These are phyloP conservation scores for Apamea anceps DNA, from an alignment of 2,888 invertebrate genomes.

Conservation along the genomic window DNA sequence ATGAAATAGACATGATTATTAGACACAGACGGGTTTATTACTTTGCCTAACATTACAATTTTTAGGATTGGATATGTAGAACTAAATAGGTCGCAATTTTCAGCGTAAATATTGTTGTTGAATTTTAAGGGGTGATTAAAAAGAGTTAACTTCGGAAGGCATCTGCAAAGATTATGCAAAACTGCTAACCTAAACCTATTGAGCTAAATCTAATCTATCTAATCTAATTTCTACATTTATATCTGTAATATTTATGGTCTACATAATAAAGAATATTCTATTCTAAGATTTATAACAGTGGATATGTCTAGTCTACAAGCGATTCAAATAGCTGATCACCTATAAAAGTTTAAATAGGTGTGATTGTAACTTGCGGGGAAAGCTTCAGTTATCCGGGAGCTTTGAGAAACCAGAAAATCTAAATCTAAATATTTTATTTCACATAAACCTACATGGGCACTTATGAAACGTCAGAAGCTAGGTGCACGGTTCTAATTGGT, in stretches of 20 bases:
- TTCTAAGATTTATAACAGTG: constrained; percentile 12
- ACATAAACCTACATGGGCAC: no score
- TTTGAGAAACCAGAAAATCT: not conserved
- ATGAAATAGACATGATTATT: constrained; percentile 41
- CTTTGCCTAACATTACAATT: not conserved
- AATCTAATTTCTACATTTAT: no score
- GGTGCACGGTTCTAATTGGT: no score
- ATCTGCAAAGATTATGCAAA: constrained; percentile 9
- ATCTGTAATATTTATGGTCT: no score
- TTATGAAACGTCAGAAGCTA: no score
- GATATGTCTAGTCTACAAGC: not conserved
- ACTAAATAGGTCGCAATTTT: not conserved
- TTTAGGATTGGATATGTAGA: not conserved
- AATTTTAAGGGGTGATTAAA: constrained; percentile 9
- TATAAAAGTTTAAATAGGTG: not conserved
- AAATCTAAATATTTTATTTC: no score
- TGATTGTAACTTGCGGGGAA: not conserved
- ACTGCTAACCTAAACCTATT: constrained; percentile 23
- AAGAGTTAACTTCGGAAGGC: not conserved
- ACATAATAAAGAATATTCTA: no score
- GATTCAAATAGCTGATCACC: not conserved
- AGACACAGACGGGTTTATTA: constrained; percentile 3
- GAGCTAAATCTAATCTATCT: not conserved
- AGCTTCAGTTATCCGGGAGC: not conserved
- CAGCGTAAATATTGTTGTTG: not conserved